Percentiles rank a stretch among this genome's conserved stretches.
phyloP scores from a whole-genome alignment of 2,113 vertebrate genomes.

The Antechinus stuartii region DNA sequence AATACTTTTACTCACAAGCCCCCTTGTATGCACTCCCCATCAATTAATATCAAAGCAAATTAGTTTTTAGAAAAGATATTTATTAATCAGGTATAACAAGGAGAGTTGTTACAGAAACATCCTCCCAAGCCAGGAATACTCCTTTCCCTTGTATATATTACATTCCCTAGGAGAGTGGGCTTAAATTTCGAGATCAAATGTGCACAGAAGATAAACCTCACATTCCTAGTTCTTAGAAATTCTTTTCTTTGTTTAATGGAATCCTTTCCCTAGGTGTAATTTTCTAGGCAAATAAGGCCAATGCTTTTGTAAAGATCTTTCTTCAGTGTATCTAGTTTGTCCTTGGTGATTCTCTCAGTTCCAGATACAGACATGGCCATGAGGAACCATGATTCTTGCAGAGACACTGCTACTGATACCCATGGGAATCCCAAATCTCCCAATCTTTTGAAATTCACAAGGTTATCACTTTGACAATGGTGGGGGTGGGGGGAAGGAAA shows the following conservation, averaged over 20 bases:
- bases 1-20: background rate
- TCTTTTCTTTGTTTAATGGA: background rate
- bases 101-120: background rate
- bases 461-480: background rate
- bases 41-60: background rate
- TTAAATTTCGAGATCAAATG: background rate
- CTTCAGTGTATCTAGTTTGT: background rate
- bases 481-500: too few species aligned
- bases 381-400: background rate
- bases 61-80: background rate
- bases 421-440: background rate
- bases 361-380: background rate
- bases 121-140: background rate
- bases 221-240: background rate
- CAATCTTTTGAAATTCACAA: background rate
- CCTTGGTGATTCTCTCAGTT: background rate
- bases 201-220: background rate
- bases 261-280: background rate
- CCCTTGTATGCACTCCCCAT: background rate
- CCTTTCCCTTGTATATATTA: background rate
- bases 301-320: background rate
- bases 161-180: background rate
- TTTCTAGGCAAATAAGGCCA: background rate
- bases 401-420: background rate
- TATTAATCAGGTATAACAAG: background rate